Evolutionary conservation across 2,888 invertebrate genomes (phyloP), one percentile per base, ranked within the genome.

Genomic region (Monopis laevigella): DNA sequence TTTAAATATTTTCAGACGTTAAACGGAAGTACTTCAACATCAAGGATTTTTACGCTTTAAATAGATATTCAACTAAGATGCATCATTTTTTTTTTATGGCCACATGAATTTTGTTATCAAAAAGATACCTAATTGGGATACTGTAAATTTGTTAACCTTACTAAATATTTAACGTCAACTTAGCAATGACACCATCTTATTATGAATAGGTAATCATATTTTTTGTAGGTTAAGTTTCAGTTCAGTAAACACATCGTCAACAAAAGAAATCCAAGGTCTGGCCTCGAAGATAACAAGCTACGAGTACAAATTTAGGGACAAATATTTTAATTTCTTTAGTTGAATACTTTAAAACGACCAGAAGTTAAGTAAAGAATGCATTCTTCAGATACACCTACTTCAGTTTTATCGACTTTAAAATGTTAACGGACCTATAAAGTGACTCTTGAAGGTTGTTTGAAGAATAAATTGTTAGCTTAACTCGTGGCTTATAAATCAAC

Each of bases 291-390:
- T 78, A 78, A 74, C 59, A 48, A 50, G 53, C 52, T n/a, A n/a
- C n/a, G n/a, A n/a, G n/a, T n/a, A 77, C 74, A 72, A n/a, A 74
- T 73, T 39, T 77, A 70, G 61, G 70, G 61, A 57, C 65, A 64
- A 63, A 56, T 40, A 12, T n/a, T n/a, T n/a, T n/a, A n/a, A n/a
- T n/a, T n/a, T n/a, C 18, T 29, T 40, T 36, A n/a, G 35, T 27
- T 16, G 35, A 27, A 40, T 14, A 40, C 24, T 40, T 29, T 29
- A 11, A 29, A 29, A 7, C 7, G 29, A 29, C 5, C 11, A 29
- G 24, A 17, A 19, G 16, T 35, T 35, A 19, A 35, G n/a, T n/a
- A n/a, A n/a, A 14, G 14, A 34, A 34, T 16, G 34, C 34, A 34
- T 17, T 36, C 36, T 21, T 36, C 18, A n/a, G 10, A 13, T 21